Evolutionary conservation across 2,888 invertebrate genomes (phyloP).

Genomic region (Cepaea hortensis): DNA sequence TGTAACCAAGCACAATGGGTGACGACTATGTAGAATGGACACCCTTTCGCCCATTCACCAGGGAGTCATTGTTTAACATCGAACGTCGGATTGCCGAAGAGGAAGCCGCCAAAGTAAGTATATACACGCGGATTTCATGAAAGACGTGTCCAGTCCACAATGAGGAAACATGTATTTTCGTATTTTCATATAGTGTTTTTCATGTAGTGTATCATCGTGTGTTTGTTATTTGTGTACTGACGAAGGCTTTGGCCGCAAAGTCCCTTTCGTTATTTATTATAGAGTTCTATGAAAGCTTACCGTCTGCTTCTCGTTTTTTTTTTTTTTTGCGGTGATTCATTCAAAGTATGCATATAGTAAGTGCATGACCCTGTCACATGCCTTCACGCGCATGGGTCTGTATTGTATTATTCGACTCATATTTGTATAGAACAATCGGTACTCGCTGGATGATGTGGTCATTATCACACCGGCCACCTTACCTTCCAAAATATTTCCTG

Average conservation of each 20-base stretch:
- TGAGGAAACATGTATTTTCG: background rate
- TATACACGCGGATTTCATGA: background rate
- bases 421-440: no score
- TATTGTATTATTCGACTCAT: background rate
- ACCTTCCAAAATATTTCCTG: background rate
- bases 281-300: no score
- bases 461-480: background rate
- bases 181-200: background rate
- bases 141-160: no score
- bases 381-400: background rate
- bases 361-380: background rate
- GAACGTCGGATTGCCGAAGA: conserved; percentile 96
- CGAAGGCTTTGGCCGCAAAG: no score
- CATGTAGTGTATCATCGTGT: no score
- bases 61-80: conserved; percentile 96
- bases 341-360: no score
- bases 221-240: no score
- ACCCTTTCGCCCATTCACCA: conserved; percentile 98
- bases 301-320: no score
- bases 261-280: no score
- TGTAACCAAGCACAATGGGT: conserved; percentile 43
- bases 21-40: conserved; percentile 56
- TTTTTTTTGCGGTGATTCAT: no score
- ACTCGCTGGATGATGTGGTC: no score
- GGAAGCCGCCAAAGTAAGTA: conserved; percentile 87